Conservation (phyloP, 2,888 invertebrate species). For the Crossocerus cetratus region DNA sequence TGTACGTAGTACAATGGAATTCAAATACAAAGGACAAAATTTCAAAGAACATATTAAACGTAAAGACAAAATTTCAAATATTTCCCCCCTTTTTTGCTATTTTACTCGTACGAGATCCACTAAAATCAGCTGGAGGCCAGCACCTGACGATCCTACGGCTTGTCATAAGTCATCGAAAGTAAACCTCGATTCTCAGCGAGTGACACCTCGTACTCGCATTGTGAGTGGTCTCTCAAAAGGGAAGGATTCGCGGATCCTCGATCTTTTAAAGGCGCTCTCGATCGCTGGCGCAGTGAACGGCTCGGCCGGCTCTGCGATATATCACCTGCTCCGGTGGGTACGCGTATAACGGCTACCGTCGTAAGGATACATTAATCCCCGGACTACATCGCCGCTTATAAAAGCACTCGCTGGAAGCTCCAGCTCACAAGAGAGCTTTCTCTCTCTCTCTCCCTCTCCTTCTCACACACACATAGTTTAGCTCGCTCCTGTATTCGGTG, state of each 20-base stretch:
- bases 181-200: not conserved
- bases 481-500: not conserved
- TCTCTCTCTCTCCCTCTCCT: too few species aligned
- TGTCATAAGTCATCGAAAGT: not conserved
- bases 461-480: too few species aligned
- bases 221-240: not conserved
- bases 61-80: too few species aligned
- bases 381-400: constrained; percentile 16
- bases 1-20: too few species aligned
- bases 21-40: too few species aligned
- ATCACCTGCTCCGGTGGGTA: constrained; percentile 21
- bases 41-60: too few species aligned
- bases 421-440: not conserved
- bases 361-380: constrained; percentile 39
- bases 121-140: too few species aligned
- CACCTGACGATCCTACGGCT: too few species aligned
- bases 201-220: not conserved
- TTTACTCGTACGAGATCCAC: too few species aligned
- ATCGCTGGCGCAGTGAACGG: constrained; percentile 1
- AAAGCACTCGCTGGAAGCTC: constrained; percentile 15
- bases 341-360: constrained; percentile 18
- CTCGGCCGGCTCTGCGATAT: constrained; percentile 19
- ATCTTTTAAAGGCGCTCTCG: not conserved
- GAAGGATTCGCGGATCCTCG: constrained; percentile 19
- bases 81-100: too few species aligned